These are phyloP conservation scores for Apolygus lucorum DNA, from an alignment of 1,140 invertebrate species.

Conservation along the genomic window DNA sequence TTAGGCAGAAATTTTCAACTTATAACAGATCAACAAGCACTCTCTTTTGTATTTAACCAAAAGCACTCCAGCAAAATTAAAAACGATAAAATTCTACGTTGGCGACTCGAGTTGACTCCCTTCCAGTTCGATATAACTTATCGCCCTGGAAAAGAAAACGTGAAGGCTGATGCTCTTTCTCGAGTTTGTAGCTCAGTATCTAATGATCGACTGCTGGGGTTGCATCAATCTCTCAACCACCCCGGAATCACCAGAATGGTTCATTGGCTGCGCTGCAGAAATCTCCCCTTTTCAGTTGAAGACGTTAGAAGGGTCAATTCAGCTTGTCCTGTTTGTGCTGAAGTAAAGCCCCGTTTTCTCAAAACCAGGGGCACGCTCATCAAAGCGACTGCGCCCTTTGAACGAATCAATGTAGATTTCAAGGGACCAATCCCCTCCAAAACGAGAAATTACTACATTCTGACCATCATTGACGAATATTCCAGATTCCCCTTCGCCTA, in stretches of 20 bases:
- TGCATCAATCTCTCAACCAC: conserved; percentile 33
- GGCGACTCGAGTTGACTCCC: conserved; percentile 32
- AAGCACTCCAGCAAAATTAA: conserved; percentile 33
- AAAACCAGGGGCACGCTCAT: conserved; percentile 26
- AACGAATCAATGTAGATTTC: conserved; percentile 34
- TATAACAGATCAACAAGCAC: conserved; percentile 32
- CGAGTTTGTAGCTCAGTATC: conserved; percentile 14
- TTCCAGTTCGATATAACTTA: conserved; percentile 34
- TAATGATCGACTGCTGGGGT: not conserved
- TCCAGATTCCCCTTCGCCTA: conserved; percentile 36
- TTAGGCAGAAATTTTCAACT: conserved; percentile 30
- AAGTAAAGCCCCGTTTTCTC: conserved; percentile 30
- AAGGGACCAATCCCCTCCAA: conserved; percentile 34
- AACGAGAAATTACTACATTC: conserved; percentile 31
- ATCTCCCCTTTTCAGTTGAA: no score
- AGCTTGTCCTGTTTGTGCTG: conserved; percentile 26
- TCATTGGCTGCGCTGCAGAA: conserved; percentile 30
- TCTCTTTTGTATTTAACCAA: conserved; percentile 32
- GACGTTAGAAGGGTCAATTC: conserved; percentile 22
- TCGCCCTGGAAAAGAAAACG: conserved; percentile 33
- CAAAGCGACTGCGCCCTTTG: conserved; percentile 34
- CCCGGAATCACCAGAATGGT: conserved; percentile 29
- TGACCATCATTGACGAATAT: conserved; percentile 36
- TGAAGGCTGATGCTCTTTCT: conserved; percentile 33
- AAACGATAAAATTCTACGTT: conserved; percentile 33